Evolutionary conservation across 2,113 vertebrate genomes (phyloP), one percentile per base, ranked within the genome.

Genomic region (Oreochromis tanganicae): DNA sequence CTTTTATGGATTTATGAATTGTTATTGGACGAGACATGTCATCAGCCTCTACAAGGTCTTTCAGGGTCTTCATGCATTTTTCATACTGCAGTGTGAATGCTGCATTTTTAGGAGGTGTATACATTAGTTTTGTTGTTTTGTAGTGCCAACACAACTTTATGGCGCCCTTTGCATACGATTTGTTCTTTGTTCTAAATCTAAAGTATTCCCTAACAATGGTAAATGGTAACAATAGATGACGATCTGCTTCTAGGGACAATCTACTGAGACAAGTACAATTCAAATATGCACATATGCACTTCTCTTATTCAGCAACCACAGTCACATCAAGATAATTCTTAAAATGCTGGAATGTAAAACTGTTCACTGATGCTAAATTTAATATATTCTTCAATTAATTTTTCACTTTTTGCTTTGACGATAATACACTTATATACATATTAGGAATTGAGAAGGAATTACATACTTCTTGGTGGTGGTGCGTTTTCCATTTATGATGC

Each of bases 381-480:
- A 5, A 41, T 41, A 41, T 7, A 71, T 5, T 55, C 12, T 66
- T 59, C 16, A 63, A 6, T 56, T 5, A 75, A 57, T 38, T 17
- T 29, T 11, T 34, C 7, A 24, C 9, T 1, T 50, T 7, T 9
- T 11, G 38, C 3, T 32, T 83, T 34, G 6, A 38, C 29, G 71
- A 34, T 9, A 78, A 13, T 78, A 14, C 8, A 78, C 56, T 68
- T 63, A 5, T 0, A 63, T 63, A 32, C 21, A 19, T 46, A 21
- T 12, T 29, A 24, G n/a, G 36, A 38, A 48, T 38, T 46, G 1
- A 2, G 24, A 80, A 7, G 14, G 66, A 4, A 27, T 17, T 36
- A 89, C 97, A 92, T 94, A 98, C 98, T 97, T 97, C 88, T 96
- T 98, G 34, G 97, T 98, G 50, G 97, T 97, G 85, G 97, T 96